Percentiles rank a stretch among this genome's conserved stretches.
Conservation (phyloP, 2,113 vertebrate genomes). For the Pelmatolapia mariae region DNA sequence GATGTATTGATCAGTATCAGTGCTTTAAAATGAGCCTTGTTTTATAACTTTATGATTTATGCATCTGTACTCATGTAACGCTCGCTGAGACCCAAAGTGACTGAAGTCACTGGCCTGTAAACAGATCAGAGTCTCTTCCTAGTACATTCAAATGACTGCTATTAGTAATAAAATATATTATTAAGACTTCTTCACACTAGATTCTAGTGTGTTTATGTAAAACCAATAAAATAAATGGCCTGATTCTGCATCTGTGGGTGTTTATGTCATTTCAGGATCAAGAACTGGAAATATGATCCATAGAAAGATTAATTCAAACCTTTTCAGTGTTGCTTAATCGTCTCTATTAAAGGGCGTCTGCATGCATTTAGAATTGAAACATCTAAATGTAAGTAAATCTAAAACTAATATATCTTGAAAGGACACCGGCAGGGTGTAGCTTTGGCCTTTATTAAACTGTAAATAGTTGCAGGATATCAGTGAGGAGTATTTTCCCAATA, state of each 20-base stretch:
- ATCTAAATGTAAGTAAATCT: neutral
- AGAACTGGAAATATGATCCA: neutral
- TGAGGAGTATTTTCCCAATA: neutral
- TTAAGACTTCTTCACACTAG: neutral
- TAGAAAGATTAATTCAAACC: neutral
- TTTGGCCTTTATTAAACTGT: neutral
- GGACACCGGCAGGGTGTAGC: neutral
- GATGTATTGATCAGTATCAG: neutral
- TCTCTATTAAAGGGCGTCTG: neutral
- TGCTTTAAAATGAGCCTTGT: neutral
- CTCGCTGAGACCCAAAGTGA: neutral
- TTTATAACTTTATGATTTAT: neutral
- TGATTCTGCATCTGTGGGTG: neutral
- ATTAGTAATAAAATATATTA: neutral
- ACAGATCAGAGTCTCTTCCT: neutral
- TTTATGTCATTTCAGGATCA: neutral
- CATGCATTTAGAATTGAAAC: neutral
- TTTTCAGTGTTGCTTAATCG: neutral
- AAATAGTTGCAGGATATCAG: neutral
- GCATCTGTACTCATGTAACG: neutral
- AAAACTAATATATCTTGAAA: neutral
- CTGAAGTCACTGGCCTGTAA: neutral
- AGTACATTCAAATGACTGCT: neutral
- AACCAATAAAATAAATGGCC: neutral
- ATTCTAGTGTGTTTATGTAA: neutral